These are phyloP conservation scores for Amiota communis DNA, from an alignment of 2,888 invertebrate genomes.

Conservation along the genomic window DNA sequence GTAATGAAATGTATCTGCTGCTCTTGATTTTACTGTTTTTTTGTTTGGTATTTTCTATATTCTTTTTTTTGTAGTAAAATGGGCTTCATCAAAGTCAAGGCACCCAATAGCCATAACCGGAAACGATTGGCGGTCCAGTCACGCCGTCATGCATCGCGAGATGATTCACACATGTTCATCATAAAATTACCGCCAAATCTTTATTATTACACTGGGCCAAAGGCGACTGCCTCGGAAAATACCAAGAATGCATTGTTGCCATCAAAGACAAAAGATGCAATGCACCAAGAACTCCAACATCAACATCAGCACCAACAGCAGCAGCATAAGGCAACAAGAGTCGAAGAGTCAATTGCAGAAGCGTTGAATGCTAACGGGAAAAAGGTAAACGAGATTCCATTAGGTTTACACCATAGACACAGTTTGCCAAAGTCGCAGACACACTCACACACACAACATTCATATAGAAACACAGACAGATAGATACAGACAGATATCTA, in stretches of 20 bases:
- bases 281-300: slow-evolving; percentile 32
- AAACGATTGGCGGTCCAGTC: slow-evolving; percentile 86
- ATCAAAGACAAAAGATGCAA: slow-evolving; percentile 27
- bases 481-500: slow-evolving; percentile 1
- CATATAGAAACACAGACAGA: background rate
- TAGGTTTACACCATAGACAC: slow-evolving; percentile 60
- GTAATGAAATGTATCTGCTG: too few relatives aligned
- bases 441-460: background rate
- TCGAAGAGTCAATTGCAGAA: slow-evolving; percentile 14
- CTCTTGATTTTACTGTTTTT: background rate
- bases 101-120: slow-evolving; percentile 85
- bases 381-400: slow-evolving; percentile 72
- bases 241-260: slow-evolving; percentile 23
- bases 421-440: slow-evolving; percentile 36
- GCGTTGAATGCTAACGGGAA: slow-evolving; percentile 69
- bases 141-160: slow-evolving; percentile 79
- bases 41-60: slow-evolving; percentile 16
- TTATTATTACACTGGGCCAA: slow-evolving; percentile 83
- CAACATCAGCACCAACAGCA: slow-evolving; percentile 22
- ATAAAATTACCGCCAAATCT: slow-evolving; percentile 90
- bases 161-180: slow-evolving; percentile 89
- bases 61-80: slow-evolving; percentile 77
- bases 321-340: slow-evolving; percentile 32
- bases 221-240: slow-evolving; percentile 70
- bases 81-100: slow-evolving; percentile 82